phyloP scores from a whole-genome alignment of 2,113 vertebrate genomes.

The Equus przewalskii region DNA sequence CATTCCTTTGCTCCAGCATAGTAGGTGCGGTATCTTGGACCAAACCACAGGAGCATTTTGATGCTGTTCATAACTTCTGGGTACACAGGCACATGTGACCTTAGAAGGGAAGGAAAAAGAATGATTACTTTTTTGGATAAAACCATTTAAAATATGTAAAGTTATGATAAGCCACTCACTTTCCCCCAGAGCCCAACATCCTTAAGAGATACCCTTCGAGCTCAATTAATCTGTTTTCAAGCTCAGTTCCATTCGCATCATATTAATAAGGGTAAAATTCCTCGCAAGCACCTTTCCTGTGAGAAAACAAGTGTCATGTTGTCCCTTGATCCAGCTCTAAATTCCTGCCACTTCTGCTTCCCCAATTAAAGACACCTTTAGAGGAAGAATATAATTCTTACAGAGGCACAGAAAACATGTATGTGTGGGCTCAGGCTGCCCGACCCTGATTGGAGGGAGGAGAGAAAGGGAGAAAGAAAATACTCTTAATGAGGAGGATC shows the following conservation, averaged over 20 bases:
- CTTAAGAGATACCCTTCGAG: background rate
- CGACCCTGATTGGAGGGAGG: background rate
- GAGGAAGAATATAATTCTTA: background rate
- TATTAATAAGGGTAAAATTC: conserved; percentile 27
- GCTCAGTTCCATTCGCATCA: background rate
- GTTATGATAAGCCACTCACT: background rate
- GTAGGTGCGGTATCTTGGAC: background rate
- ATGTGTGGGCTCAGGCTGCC: background rate
- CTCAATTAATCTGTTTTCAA: background rate
- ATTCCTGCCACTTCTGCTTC: background rate
- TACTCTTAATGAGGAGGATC: background rate
- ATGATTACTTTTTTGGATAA: conserved; percentile 18
- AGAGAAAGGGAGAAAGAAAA: background rate
- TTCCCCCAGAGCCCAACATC: background rate
- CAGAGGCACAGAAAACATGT: background rate
- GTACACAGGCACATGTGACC: background rate
- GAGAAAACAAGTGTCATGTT: background rate
- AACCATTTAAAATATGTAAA: conserved; percentile 58
- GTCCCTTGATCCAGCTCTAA: background rate
- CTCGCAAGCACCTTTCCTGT: background rate
- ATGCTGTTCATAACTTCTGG: background rate
- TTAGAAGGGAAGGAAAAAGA: conserved; percentile 1
- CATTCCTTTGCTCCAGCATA: background rate
- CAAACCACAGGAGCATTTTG: background rate
- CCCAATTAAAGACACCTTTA: background rate